Evolutionary conservation across 1,140 invertebrate genomes (phyloP), one percentile per base, ranked within the genome.

Genomic region (Phortica variegata): DNA sequence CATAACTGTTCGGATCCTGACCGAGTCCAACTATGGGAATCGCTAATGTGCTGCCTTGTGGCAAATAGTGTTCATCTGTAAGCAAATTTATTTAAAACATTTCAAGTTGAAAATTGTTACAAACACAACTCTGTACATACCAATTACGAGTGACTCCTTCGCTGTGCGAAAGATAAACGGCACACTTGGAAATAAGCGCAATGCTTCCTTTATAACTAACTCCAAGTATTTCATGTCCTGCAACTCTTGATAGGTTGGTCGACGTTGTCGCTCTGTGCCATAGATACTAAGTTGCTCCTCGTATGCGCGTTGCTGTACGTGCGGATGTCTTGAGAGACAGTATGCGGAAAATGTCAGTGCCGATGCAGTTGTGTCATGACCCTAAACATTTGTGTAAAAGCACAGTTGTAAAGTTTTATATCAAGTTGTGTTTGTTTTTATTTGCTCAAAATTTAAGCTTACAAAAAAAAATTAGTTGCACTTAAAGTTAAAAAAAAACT

Each of bases 151-250:
- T 7, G 54, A 36, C 4, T 70, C 47, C 1, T 48, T 56, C 0
- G 43, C 31, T 2, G 34, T 55, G 46, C 87, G 73, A 31, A 78
- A 82, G 54, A 88, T 82, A 1, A 84, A 60, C 2, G 87, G 85
- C 3, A 88, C 86, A 15, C 85, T 82, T 7, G 87, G 87, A 73
- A 80, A 88, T 2, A 87, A 17, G 16, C 84, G 68, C n/a, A 85
- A 59, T 0, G 79, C 74, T 62, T 86, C 84, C 66, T 84, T 89
- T n/a, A 87, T 80, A 3, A 80, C 79, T 19, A 80, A 65, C 50
- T 87, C 86, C 38, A 87, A 61, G 61, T 87, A 87, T 61, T 83
- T 84, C 79, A 88, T 80, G 47, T 84, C 71, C 39, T 80, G 69
- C 6, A 87, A 59, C 52, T 87, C 83, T 10, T 84, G 75, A 33